Conservation (phyloP, 2,888 invertebrate genomes). For the Steromphala cineraria region DNA sequence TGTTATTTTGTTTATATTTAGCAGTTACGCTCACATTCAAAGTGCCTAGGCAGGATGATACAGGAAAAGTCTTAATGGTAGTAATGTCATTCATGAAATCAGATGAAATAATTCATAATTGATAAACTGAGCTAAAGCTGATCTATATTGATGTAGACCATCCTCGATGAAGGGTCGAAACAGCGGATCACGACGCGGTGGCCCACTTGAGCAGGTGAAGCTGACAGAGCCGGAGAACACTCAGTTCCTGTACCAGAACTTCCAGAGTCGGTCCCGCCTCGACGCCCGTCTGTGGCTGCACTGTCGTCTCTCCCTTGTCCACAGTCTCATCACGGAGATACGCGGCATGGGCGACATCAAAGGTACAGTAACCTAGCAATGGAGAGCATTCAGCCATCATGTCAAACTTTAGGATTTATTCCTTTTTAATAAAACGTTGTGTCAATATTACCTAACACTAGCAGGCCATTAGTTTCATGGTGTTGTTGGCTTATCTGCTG, state of each 20-base stretch:
- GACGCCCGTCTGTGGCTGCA: constrained; percentile 72
- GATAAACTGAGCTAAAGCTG: background rate
- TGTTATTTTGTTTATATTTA: background rate
- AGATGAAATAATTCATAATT: too few species aligned
- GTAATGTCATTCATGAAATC: background rate
- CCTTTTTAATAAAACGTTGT: too few species aligned
- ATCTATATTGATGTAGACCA: constrained; percentile 44
- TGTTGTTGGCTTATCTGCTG: too few species aligned
- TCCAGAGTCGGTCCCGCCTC: constrained; percentile 69
- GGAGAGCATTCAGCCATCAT: too few species aligned
- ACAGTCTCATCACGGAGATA: constrained; percentile 66
- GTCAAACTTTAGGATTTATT: too few species aligned
- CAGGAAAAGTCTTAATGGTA: too few species aligned
- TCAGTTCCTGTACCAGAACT: constrained; percentile 72
- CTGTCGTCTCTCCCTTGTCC: constrained; percentile 66
- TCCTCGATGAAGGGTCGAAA: constrained; percentile 59
- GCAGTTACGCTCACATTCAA: too few species aligned
- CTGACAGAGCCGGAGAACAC: constrained; percentile 62
- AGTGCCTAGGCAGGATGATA: too few species aligned
- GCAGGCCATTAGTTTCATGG: too few species aligned
- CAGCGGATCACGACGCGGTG: constrained; percentile 26
- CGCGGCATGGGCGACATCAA: constrained; percentile 72
- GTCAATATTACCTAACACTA: too few species aligned
- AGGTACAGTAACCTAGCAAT: constrained; percentile 55
- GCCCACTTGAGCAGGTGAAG: constrained; percentile 44